Evolutionary conservation across 2,888 invertebrate species (phyloP).

Genomic region (Onthophagus sagittarius): DNA sequence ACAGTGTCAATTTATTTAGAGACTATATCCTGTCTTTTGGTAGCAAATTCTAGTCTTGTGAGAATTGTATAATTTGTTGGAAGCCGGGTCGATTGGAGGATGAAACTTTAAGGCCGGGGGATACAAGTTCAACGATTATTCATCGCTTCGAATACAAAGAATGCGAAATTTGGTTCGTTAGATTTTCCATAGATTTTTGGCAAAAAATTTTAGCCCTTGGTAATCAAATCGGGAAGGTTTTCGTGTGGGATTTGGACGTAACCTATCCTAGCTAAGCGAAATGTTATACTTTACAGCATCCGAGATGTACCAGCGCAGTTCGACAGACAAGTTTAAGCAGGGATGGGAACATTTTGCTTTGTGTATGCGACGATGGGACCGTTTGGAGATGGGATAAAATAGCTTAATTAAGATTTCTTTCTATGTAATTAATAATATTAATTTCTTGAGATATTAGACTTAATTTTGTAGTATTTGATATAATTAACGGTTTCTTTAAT

Average conservation of each 20-base stretch:
- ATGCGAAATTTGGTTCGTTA: constrained; percentile 96
- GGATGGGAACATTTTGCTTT: constrained; percentile 80
- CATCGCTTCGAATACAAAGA: constrained; percentile 91
- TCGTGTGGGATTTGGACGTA: constrained; percentile 90
- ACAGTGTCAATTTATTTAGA: too few species aligned
- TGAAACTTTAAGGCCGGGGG: constrained; percentile 66
- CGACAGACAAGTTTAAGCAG: constrained; percentile 84
- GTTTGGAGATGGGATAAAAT: constrained; percentile 72
- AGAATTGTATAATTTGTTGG: constrained; percentile 96
- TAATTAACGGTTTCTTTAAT: too few species aligned
- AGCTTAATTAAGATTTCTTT: constrained; percentile 5
- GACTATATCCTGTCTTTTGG: too few species aligned
- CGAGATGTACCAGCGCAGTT: constrained; percentile 82
- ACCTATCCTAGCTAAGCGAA: constrained; percentile 77
- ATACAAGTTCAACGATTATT: constrained; percentile 76
- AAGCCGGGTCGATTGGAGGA: constrained; percentile 87
- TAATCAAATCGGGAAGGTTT: constrained; percentile 89
- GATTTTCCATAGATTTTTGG: constrained; percentile 90
- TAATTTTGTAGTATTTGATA: too few species aligned
- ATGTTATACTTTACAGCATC: constrained; percentile 77
- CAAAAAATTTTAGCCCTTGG: constrained; percentile 90
- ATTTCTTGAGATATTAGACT: too few species aligned
- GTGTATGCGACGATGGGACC: constrained; percentile 93
- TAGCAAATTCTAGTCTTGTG: too few species aligned
- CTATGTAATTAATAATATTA: too few species aligned